phyloP scores from a whole-genome alignment of 2,888 invertebrate genomes.

The Carabus problematicus region DNA sequence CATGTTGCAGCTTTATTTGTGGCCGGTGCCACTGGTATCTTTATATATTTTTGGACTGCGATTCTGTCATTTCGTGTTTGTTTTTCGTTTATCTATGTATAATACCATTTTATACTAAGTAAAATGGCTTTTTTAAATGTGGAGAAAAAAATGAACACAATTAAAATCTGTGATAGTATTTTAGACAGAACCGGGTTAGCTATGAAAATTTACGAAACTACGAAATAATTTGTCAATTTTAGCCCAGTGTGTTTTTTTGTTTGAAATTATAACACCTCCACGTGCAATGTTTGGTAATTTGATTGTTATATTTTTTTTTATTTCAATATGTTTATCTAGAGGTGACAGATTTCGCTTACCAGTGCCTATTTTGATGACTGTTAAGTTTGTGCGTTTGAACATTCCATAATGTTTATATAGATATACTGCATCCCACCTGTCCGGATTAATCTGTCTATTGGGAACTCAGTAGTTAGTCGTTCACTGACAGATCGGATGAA shows the following conservation, averaged over 20 bases:
- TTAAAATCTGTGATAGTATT: not conserved
- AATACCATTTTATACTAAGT: not conserved
- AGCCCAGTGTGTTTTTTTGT: slow-evolving; percentile 3
- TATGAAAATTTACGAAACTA: too few species aligned
- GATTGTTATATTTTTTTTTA: not conserved
- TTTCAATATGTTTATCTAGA: not conserved
- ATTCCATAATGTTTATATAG: slow-evolving; percentile 27
- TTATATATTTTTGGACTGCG: too few species aligned
- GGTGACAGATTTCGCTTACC: too few species aligned
- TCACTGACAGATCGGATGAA: not conserved
- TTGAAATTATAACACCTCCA: not conserved
- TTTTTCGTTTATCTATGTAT: not conserved
- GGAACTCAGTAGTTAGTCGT: not conserved
- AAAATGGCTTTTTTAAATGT: not conserved
- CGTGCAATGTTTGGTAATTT: not conserved
- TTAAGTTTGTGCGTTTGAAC: slow-evolving; percentile 38
- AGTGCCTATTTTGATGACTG: slow-evolving; percentile 24
- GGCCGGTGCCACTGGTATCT: too few species aligned
- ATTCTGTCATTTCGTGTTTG: too few species aligned
- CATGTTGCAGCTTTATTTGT: too few species aligned
- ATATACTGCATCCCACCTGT: not conserved
- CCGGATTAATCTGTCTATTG: not conserved
- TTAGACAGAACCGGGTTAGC: not conserved
- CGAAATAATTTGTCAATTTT: not conserved
- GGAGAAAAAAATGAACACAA: not conserved